Percentiles rank a stretch among this genome's conserved stretches.
Conservation (phyloP, 1,140 invertebrate species). For the Neomicropteryx cornuta region DNA sequence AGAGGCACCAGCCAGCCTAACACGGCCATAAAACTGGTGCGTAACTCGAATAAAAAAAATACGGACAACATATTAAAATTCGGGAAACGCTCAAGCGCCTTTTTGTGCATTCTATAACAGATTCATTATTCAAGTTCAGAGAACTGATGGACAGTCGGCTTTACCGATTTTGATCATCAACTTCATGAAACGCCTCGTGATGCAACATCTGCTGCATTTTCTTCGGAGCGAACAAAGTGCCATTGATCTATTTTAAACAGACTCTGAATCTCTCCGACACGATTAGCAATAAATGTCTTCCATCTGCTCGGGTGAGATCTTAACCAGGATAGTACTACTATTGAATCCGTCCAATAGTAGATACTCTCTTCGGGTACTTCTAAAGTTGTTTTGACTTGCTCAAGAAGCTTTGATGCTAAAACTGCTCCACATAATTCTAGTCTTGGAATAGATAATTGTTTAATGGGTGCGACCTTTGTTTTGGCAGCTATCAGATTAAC, state of each 20-base stretch:
- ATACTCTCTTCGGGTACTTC: slow-evolving; percentile 9
- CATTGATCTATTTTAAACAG: slow-evolving; percentile 18
- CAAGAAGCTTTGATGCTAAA: slow-evolving; percentile 14
- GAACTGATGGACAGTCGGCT: too few species aligned
- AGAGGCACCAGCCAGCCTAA: too few species aligned
- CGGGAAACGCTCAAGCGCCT: too few species aligned
- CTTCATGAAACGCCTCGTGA: too few species aligned
- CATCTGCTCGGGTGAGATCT: slow-evolving; percentile 18
- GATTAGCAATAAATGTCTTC: slow-evolving; percentile 27
- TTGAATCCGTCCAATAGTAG: slow-evolving; percentile 28
- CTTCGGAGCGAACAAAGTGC: slow-evolving; percentile 21
- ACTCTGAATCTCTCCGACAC: slow-evolving; percentile 23
- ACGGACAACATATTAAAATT: too few species aligned
- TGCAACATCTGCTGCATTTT: too few species aligned
- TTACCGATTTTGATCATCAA: too few species aligned
- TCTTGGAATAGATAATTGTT: slow-evolving; percentile 17
- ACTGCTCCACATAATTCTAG: slow-evolving; percentile 22
- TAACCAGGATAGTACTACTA: slow-evolving; percentile 26
- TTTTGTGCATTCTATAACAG: too few species aligned
- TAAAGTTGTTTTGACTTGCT: slow-evolving; percentile 13
- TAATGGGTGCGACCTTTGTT: slow-evolving; percentile 18
- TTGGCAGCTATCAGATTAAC: slow-evolving; percentile 17
- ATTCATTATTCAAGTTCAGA: too few species aligned
- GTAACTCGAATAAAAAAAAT: too few species aligned
- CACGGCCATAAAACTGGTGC: too few species aligned